These are phyloP conservation scores for Acleris laterana DNA, from an alignment of 2,888 invertebrate species.

Conservation along the genomic window DNA sequence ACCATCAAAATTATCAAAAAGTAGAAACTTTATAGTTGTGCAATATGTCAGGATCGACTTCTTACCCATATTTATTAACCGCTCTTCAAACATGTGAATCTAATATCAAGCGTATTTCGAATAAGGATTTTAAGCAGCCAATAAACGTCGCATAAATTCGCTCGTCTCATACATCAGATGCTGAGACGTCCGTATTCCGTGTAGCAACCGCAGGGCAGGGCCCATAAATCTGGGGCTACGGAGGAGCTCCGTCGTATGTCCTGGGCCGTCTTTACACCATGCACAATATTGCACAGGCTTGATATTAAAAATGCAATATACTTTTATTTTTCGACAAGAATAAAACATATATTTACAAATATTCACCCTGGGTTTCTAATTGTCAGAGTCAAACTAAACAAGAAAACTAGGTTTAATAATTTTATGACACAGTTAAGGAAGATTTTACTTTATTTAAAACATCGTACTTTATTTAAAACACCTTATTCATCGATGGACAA, in stretches of 20 bases:
- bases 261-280: slow-evolving; percentile 40
- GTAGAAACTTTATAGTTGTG: no score
- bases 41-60: no score
- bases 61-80: no score
- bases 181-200: slow-evolving; percentile 55
- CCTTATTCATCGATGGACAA: no score
- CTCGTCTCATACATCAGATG: slow-evolving; percentile 53
- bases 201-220: slow-evolving; percentile 59
- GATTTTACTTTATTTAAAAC: no score
- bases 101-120: slow-evolving; percentile 7
- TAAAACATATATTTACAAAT: background rate
- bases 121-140: slow-evolving; percentile 40
- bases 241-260: slow-evolving; percentile 55
- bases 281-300: background rate
- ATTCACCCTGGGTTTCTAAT: no score
- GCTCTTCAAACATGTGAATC: no score
- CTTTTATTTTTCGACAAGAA: background rate
- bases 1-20: no score
- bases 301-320: background rate
- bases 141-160: slow-evolving; percentile 68
- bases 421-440: no score
- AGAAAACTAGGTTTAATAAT: no score
- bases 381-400: no score
- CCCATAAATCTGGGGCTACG: slow-evolving; percentile 64
- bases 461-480: no score